Base-by-base conservation (phyloP, 2,888 invertebrate genomes). In the Dendrolimus pini region DNA sequence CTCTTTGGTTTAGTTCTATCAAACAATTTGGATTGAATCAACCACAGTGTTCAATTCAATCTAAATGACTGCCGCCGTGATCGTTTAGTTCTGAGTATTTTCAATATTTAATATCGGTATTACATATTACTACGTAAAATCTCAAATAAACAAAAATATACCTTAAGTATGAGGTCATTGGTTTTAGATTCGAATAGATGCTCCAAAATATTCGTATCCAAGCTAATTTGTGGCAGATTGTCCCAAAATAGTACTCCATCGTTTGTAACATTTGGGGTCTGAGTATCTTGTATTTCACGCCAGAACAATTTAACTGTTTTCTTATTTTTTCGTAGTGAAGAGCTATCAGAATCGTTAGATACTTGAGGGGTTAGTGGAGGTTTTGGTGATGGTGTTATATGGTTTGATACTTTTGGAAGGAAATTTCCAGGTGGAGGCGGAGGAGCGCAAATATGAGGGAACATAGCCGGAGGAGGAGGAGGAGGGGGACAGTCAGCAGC, bases 281-380 rank as follows among this genome's bases (percentile, higher is more conserved):
- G 94, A 75, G 94, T 94, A 65, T 96, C 97, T 67, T 96, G 93
- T 8, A 97, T 96, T 85, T 99, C 98, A 77, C 96, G 96, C 99
- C 99, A 99, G 83, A 99, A 99, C 57, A 99, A 91, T 85, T 98
- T 98, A 12, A 99, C 96, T 41, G 99, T 99, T 82, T 99, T 98
- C 87, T 98, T 98, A 77, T 95, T 97, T 79, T 97, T 97, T 79
- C 94, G 95, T 53, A 94, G 92, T 0, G 93, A 80, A 62, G 91
- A 81, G 75, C 88, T 75, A 72, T 91, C 84, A 13, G 83, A 81
- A 57, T 91, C 91, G 57, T 83, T 85, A 12, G 85, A 79, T 42
- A 81, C 62, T 60, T 91, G 82, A 0, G 80, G 78, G 7, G 83
- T 78, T 10, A 76, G 61, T 1, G 77, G 72, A 61, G 77, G 88